phyloP scores from a whole-genome alignment of 1,140 invertebrate genomes.

The Drosophila mojavensis region DNA sequence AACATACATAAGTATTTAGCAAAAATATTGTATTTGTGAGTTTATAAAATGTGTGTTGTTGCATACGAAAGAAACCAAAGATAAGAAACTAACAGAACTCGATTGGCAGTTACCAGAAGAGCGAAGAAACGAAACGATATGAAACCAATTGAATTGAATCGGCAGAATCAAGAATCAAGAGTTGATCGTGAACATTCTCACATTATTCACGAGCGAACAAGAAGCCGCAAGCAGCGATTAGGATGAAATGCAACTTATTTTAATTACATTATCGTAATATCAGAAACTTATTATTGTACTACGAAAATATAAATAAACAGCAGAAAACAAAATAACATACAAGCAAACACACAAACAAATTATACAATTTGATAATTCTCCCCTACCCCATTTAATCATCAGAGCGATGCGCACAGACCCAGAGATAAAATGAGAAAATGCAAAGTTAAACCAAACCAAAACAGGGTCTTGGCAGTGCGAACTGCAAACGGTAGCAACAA shows the following conservation, averaged over 20 bases:
- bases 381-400: conserved; percentile 11
- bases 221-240: conserved; percentile 58
- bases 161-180: neutral
- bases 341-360: conserved; percentile 28
- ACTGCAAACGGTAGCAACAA: conserved; percentile 44
- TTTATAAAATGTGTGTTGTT: conserved; percentile 78
- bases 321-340: conserved; percentile 15
- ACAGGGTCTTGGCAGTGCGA: conserved; percentile 17
- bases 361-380: conserved; percentile 65
- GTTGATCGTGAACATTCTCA: conserved; percentile 19
- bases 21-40: conserved; percentile 83
- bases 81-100: conserved; percentile 31
- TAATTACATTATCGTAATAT: conserved; percentile 42
- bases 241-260: conserved; percentile 59
- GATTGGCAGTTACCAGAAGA: too few relatives aligned
- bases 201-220: conserved; percentile 14
- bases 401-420: conserved; percentile 29
- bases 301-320: conserved; percentile 24
- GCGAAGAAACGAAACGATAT: neutral
- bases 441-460: neutral
- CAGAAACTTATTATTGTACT: conserved; percentile 47
- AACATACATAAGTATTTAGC: conserved; percentile 78
- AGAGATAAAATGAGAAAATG: neutral
- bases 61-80: conserved; percentile 68
- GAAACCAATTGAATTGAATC: neutral